Evolutionary conservation across 1,140 invertebrate species (phyloP).

Genomic region (Luehdorfia chinensis): DNA sequence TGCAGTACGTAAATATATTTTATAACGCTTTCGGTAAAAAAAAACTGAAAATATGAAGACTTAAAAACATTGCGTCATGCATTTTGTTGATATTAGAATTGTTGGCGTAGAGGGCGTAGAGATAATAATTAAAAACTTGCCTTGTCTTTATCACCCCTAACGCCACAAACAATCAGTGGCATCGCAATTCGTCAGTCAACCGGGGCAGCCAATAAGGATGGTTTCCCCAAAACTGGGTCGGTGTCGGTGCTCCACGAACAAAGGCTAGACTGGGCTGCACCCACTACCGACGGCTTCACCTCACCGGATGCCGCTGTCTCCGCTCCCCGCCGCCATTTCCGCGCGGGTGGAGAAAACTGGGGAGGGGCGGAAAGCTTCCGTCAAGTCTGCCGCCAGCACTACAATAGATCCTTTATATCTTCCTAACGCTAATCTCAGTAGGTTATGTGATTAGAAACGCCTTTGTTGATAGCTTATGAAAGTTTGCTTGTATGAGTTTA

Average conservation of each 20-base stretch:
- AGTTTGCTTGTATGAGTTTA: too few species aligned
- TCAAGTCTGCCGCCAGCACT: constrained; percentile 33
- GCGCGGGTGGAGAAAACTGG: constrained; percentile 23
- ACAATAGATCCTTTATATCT: constrained; percentile 69
- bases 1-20: too few species aligned
- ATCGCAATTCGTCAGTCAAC: constrained; percentile 28
- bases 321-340: constrained; percentile 67
- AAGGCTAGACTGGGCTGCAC: constrained; percentile 42
- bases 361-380: constrained; percentile 37
- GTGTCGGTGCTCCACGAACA: constrained; percentile 42
- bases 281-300: constrained; percentile 45
- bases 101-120: background rate
- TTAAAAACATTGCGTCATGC: too few species aligned
- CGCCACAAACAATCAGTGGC: background rate
- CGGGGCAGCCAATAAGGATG: constrained; percentile 28
- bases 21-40: too few species aligned
- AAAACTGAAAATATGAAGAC: too few species aligned
- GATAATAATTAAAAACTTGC: too few species aligned
- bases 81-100: too few species aligned
- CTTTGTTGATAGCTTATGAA: too few species aligned
- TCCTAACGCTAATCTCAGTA: constrained; percentile 63
- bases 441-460: constrained; percentile 54
- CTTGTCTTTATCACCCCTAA: background rate
- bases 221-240: constrained; percentile 49
- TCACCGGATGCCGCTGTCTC: constrained; percentile 64